Evolutionary conservation across 2,113 vertebrate species (phyloP).

Genomic region (Thunnus thynnus): DNA sequence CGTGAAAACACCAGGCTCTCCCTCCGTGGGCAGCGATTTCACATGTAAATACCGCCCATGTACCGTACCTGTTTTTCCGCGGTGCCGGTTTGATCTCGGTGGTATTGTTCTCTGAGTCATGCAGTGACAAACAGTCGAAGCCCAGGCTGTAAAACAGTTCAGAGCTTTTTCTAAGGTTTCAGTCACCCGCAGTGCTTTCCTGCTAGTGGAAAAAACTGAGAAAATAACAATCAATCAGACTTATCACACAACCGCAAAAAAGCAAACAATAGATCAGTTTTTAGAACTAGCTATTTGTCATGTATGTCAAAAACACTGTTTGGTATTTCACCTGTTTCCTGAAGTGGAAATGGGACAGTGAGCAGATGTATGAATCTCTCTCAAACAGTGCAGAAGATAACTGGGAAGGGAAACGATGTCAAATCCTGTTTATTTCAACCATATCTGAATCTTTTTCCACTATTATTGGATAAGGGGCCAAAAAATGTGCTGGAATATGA

Average conservation of each 20-base stretch:
- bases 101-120: not conserved
- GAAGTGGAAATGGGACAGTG: not conserved
- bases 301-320: not conserved
- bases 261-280: not conserved
- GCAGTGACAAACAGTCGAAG: constrained; percentile 12
- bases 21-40: no score
- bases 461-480: not conserved
- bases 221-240: not conserved
- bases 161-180: not conserved
- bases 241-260: not conserved
- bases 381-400: constrained; percentile 19
- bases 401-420: not conserved
- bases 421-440: constrained; percentile 45
- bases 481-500: not conserved
- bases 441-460: constrained; percentile 28
- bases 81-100: not conserved
- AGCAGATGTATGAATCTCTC: constrained; percentile 9
- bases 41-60: no score
- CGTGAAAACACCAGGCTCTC: no score
- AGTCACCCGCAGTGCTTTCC: constrained; percentile 14
- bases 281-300: not conserved
- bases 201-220: constrained; percentile 14
- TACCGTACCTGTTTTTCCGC: no score
- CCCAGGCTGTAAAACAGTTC: not conserved
- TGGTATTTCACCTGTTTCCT: constrained; percentile 61